These are phyloP conservation scores for Catostomus latipinnis DNA, from an alignment of 2,797 vertebrate genomes.

Conservation along the genomic window DNA sequence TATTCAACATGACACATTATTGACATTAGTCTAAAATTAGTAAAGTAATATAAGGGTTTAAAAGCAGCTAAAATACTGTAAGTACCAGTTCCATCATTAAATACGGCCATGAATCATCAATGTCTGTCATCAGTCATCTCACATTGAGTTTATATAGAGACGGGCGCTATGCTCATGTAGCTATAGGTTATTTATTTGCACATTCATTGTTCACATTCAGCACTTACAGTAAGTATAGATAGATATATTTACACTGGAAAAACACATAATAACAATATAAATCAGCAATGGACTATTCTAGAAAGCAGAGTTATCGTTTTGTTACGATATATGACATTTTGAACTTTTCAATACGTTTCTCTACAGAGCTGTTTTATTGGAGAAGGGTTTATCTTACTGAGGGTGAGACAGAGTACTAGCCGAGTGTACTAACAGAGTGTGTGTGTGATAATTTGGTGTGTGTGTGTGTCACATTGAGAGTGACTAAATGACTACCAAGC, in stretches of 20 bases:
- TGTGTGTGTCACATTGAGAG: not conserved
- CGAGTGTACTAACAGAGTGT: conserved; percentile 35
- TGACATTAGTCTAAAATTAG: no score
- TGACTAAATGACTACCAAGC: not conserved
- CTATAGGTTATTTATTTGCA: not conserved
- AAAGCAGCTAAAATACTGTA: no score
- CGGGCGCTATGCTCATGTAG: not conserved
- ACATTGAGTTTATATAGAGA: no score
- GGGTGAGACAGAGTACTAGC: conserved; percentile 63
- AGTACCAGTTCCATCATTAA: no score
- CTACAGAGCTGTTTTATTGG: conserved; percentile 69
- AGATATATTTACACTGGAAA: not conserved
- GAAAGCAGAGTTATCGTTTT: not conserved
- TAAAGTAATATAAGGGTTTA: no score
- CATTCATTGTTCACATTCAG: not conserved
- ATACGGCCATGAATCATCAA: no score
- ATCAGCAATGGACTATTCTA: not conserved
- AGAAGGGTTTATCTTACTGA: conserved; percentile 57
- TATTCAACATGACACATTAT: no score
- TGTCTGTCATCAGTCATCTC: no score
- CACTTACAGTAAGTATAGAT: not conserved
- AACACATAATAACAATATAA: no score
- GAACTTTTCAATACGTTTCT: conserved; percentile 62
- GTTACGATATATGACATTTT: conserved; percentile 13
- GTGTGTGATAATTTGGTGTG: no score